Percentiles rank a stretch among this genome's conserved stretches.
Evolutionary conservation across 2,888 invertebrate species (phyloP).

Genomic region (Papilio demoleus): DNA sequence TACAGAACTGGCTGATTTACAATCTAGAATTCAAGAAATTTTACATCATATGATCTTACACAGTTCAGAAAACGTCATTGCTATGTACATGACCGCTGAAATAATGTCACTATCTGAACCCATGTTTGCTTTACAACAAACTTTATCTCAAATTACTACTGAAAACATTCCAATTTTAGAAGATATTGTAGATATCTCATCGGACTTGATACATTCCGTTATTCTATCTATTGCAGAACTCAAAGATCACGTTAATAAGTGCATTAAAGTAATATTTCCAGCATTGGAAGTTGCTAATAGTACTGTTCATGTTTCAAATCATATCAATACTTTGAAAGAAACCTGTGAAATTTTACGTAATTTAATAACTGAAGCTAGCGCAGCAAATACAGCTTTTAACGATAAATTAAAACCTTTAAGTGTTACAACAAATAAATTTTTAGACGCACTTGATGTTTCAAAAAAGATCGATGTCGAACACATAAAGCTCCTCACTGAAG

Average conservation of each 20-base stretch:
- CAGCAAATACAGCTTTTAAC: constrained; percentile 39
- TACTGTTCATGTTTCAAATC: constrained; percentile 66
- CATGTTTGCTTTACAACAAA: constrained; percentile 67
- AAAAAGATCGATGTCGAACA: constrained; percentile 61
- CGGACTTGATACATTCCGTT: constrained; percentile 65
- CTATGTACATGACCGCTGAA: constrained; percentile 57
- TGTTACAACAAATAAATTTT: constrained; percentile 56
- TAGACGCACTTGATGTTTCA: constrained; percentile 60
- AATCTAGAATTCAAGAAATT: constrained; percentile 65
- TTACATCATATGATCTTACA: constrained; percentile 73
- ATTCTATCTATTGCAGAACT: constrained; percentile 63
- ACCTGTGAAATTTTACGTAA: constrained; percentile 63
- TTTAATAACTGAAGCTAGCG: constrained; percentile 49
- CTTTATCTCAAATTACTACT: constrained; percentile 66
- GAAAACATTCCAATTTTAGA: constrained; percentile 73
- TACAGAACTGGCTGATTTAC: constrained; percentile 60
- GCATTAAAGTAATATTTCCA: constrained; percentile 62
- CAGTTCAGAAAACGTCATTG: constrained; percentile 56
- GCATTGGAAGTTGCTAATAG: constrained; percentile 63
- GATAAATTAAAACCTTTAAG: constrained; percentile 54
- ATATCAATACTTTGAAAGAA: constrained; percentile 60
- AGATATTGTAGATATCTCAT: constrained; percentile 66
- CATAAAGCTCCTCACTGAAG: constrained; percentile 64
- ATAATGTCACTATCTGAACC: constrained; percentile 68
- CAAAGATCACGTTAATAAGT: constrained; percentile 65